Conservation (phyloP, 2,113 vertebrate species). For the Macrotis lagotis region DNA sequence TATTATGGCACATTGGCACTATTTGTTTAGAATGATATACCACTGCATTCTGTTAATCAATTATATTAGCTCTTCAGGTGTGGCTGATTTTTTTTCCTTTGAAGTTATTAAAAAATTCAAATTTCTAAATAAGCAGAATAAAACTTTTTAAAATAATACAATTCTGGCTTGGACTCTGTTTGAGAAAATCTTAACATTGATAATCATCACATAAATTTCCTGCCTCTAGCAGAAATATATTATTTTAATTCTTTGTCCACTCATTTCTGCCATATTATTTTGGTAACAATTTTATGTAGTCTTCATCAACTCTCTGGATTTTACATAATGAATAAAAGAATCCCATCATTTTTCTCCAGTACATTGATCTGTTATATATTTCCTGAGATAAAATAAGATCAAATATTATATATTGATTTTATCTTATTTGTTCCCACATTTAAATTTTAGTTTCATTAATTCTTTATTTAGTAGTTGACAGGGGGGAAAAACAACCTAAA, state of each 20-base stretch:
- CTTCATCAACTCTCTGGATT: not conserved
- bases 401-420: not conserved
- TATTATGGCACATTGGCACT: constrained; percentile 99
- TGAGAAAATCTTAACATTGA: not conserved
- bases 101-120: constrained; percentile 90
- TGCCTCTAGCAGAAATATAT: not conserved
- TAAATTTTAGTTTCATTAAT: not conserved
- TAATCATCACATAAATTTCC: not conserved
- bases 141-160: constrained; percentile 99
- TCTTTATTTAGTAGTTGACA: not conserved
- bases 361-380: not conserved
- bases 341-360: not conserved
- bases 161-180: constrained; percentile 59
- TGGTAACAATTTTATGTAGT: not conserved
- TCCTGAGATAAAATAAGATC: not conserved
- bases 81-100: constrained; percentile 94
- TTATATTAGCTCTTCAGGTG: constrained; percentile 87
- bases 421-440: not conserved
- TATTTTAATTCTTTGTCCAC: not conserved
- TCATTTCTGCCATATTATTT: not conserved
- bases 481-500: not conserved
- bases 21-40: constrained; percentile 96
- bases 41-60: constrained; percentile 94
- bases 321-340: not conserved
- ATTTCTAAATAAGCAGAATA: constrained; percentile 99